Base-by-base conservation (phyloP, 1,140 invertebrate species). In the Leptopilina boulardi region DNA sequence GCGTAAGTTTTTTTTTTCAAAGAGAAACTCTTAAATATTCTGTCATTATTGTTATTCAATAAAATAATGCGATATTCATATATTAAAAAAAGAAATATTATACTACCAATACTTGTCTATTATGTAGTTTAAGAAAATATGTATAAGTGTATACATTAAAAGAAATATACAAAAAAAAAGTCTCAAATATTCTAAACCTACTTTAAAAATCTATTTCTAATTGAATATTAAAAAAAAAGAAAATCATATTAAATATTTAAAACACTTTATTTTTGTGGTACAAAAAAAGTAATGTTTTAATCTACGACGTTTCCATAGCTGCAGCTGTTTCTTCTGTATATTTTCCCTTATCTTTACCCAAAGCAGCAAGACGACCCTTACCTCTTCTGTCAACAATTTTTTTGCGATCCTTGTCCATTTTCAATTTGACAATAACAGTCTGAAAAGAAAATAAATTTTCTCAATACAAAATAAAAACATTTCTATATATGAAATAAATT, bases 381-480 rank as follows among this genome's bases (percentile, higher is more conserved):
- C 97, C 96, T 92, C 98, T 96, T 84, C 98, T 94, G 87, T 99
- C 98, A 77, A 99, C 93, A 86, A 99, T 99, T 78, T 95, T 94
- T 90, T 99, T 99, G 71, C 99, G 95, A 90, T 99, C 98, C 90
- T 99, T 99, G 90, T 99, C 98, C 94, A 99, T 97, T 92, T 99
- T 99, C 86, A 99, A 91, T 92, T 99, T 99, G 34, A 99, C 98
- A 90, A 99, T 98, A 34, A 99, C 96, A 84, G 97, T 97, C 96
- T 99, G 87, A 38, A 91, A 92, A 87, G 23, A 85, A 19, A 71
- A 77, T 59, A 2, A 13, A 9, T 73, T 26, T 9, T 51, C 4
- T 59, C 9, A 59, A 10, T 71, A 13, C 59, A 10, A 23, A 15
- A 66, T 26, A 13, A 10, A 19, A 18, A 15, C 41, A 44, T 30